These are phyloP conservation scores for Gymnothorax javanicus DNA, from an alignment of 2,797 vertebrate species.

Conservation along the genomic window DNA sequence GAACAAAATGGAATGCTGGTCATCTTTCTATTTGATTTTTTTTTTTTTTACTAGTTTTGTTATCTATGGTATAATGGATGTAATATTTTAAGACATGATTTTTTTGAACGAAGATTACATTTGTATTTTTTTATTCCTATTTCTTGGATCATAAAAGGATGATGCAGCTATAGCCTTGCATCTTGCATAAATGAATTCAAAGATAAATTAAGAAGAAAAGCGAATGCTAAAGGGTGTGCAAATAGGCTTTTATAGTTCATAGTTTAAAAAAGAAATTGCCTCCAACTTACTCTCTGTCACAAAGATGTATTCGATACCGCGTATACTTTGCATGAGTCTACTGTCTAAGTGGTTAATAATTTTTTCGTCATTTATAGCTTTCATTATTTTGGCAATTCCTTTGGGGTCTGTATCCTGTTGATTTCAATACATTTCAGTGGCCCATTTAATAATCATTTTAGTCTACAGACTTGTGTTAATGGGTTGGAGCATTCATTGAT, in stretches of 20 bases:
- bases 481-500: background rate
- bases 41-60: background rate
- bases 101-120: background rate
- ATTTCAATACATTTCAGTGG: background rate
- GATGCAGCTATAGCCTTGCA: background rate
- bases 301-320: background rate
- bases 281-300: background rate
- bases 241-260: background rate
- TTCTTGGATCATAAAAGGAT: background rate
- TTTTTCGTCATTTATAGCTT: background rate
- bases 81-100: background rate
- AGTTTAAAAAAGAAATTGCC: background rate
- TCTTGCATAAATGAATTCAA: background rate
- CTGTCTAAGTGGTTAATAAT: background rate
- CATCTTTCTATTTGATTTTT: background rate
- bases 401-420: conserved; percentile 17
- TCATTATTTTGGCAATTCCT: background rate
- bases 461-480: background rate
- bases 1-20: background rate
- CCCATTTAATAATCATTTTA: background rate
- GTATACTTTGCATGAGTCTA: background rate
- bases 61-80: background rate
- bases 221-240: background rate
- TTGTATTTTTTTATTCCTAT: background rate
- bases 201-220: background rate